Percentiles rank a stretch among this genome's conserved stretches.
These are phyloP conservation scores for Bettongia penicillata DNA, from an alignment of 2,113 vertebrate species.

Conservation along the genomic window DNA sequence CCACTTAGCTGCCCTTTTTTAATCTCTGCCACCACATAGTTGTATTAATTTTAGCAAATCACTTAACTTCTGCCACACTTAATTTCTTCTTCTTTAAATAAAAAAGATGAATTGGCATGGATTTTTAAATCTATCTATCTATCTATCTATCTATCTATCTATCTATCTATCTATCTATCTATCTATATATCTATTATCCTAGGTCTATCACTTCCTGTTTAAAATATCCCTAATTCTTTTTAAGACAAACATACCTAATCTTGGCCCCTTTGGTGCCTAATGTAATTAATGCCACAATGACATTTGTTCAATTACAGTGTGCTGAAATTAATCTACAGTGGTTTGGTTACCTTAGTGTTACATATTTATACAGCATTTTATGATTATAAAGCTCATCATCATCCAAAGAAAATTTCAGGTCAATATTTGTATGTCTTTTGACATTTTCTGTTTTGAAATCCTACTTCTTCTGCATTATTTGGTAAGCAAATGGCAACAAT, in stretches of 20 bases:
- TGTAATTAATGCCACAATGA: neutral
- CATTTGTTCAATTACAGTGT: neutral
- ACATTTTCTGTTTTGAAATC: neutral
- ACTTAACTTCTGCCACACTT: neutral
- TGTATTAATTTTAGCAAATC: neutral
- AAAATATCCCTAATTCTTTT: neutral
- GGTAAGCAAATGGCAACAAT: neutral
- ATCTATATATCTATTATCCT: too few species aligned
- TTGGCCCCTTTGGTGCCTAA: neutral
- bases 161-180: too few species aligned
- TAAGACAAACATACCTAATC: neutral
- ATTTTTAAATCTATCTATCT: too few species aligned
- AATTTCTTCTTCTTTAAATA: neutral
- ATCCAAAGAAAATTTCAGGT: neutral
- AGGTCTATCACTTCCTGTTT: too few species aligned
- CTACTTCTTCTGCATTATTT: slow-evolving; percentile 13
- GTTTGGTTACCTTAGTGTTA: neutral
- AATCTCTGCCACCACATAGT: neutral
- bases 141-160: too few species aligned
- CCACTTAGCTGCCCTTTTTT: neutral
- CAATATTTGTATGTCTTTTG: neutral
- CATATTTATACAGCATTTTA: neutral
- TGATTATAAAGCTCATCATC: neutral
- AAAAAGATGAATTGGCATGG: neutral
- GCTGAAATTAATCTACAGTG: neutral